Evolutionary conservation across 2,888 invertebrate species (phyloP).

Genomic region (Opisthograptis luteolata): DNA sequence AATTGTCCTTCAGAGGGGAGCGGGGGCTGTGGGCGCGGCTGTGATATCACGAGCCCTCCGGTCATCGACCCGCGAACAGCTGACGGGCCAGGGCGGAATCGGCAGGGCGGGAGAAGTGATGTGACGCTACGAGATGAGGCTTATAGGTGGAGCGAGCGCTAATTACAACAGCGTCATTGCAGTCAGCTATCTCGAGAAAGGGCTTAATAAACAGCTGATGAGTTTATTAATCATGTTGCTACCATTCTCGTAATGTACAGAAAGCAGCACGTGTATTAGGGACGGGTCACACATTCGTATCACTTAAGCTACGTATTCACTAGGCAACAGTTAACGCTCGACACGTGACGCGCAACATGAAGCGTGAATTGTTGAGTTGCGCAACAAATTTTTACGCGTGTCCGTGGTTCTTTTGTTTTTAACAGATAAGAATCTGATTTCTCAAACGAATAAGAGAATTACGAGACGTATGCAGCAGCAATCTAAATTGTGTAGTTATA

Average conservation of each 20-base stretch:
- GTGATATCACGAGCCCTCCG: constrained; percentile 74
- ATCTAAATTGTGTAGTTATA: too few relatives aligned
- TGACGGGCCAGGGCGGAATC: constrained; percentile 53
- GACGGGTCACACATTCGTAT: constrained; percentile 2
- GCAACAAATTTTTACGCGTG: too few relatives aligned
- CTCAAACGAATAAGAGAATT: too few relatives aligned
- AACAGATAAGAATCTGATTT: too few relatives aligned
- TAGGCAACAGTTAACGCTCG: too few relatives aligned
- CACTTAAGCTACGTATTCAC: too few relatives aligned
- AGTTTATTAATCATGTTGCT: constrained; percentile 6
- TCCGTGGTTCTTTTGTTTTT: too few relatives aligned
- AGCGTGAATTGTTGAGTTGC: too few relatives aligned
- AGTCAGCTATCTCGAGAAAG: constrained; percentile 11
- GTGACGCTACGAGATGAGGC: constrained; percentile 16
- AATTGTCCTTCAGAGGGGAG: constrained; percentile 61
- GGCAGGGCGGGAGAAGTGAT: constrained; percentile 33
- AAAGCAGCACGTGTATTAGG: not conserved
- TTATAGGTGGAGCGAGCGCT: constrained; percentile 13
- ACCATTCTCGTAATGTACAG: not conserved
- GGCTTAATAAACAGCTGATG: constrained; percentile 2
- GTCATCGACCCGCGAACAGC: constrained; percentile 69
- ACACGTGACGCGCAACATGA: too few relatives aligned
- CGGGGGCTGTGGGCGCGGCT: constrained; percentile 58
- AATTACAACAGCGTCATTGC: constrained; percentile 17
- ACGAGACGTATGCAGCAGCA: too few relatives aligned